Percentiles rank a stretch among this genome's conserved stretches.
Conservation (phyloP, 2,113 vertebrate species). For the Xiphophorus maculatus region DNA sequence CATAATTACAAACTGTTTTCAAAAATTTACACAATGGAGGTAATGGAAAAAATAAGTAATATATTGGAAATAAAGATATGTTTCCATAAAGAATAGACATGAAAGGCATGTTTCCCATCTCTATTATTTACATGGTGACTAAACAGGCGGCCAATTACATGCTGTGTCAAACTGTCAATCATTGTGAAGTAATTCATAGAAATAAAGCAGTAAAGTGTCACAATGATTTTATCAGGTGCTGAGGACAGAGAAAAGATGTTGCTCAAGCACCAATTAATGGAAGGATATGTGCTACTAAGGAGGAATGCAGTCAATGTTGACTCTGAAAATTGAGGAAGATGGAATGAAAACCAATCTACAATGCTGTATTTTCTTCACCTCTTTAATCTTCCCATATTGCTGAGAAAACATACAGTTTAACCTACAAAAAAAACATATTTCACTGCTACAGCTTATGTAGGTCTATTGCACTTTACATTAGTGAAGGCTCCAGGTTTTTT, state of each 20-base stretch:
- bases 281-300: conserved; percentile 40
- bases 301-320: conserved; percentile 48
- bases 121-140: conserved; percentile 68
- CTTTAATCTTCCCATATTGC: not conserved
- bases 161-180: conserved; percentile 67
- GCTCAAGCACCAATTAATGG: conserved; percentile 57
- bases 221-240: conserved; percentile 62
- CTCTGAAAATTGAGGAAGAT: conserved; percentile 16
- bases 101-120: conserved; percentile 39
- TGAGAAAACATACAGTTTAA: conserved; percentile 11
- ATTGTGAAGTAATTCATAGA: conserved; percentile 60
- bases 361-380: conserved; percentile 4
- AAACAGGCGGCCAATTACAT: conserved; percentile 67
- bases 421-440: conserved; percentile 4
- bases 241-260: conserved; percentile 47
- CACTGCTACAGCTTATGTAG: not conserved
- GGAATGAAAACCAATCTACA: conserved; percentile 17
- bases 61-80: conserved; percentile 34
- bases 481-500: not conserved
- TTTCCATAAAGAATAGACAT: conserved; percentile 53
- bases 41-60: conserved; percentile 30
- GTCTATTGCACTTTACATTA: not conserved
- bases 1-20: not conserved
- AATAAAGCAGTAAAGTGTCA: conserved; percentile 68
- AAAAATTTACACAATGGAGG: not conserved